Evolutionary conservation across 2,888 invertebrate species (phyloP).

Genomic region (Nycteola revayana): DNA sequence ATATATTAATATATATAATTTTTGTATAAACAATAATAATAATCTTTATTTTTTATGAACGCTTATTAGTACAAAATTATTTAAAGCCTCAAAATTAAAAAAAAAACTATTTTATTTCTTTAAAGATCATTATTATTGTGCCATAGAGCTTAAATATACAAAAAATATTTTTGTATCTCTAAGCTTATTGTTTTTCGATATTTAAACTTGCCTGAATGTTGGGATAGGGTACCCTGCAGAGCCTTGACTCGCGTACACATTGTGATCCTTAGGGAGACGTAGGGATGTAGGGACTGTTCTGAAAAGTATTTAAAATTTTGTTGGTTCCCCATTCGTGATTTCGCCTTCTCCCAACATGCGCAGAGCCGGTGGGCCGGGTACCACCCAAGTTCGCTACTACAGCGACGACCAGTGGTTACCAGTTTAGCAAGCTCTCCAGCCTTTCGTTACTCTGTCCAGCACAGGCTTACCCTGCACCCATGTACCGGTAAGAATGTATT

Average conservation of each 20-base stretch:
- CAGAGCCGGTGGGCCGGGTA: slow-evolving; percentile 86
- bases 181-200: slow-evolving; percentile 38
- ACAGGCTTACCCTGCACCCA: slow-evolving; percentile 87
- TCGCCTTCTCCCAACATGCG: slow-evolving; percentile 80
- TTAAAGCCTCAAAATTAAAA: too few species aligned
- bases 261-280: slow-evolving; percentile 35
- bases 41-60: slow-evolving; percentile 18
- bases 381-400: slow-evolving; percentile 84
- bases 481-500: slow-evolving; percentile 86
- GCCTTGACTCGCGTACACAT: slow-evolving; percentile 66
- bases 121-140: slow-evolving; percentile 32
- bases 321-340: slow-evolving; percentile 54
- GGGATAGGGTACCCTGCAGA: slow-evolving; percentile 97
- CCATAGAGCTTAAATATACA: slow-evolving; percentile 41
- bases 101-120: too few species aligned
- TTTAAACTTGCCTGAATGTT: slow-evolving; percentile 94
- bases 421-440: slow-evolving; percentile 71
- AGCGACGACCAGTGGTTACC: slow-evolving; percentile 84
- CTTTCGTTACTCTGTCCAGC: slow-evolving; percentile 86
- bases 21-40: slow-evolving; percentile 27
- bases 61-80: too few species aligned
- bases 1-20: slow-evolving; percentile 7
- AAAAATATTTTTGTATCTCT: slow-evolving; percentile 56
- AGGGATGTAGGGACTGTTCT: slow-evolving; percentile 42
- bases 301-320: slow-evolving; percentile 20